These are phyloP conservation scores for Phyto melanocephala DNA, from an alignment of 2,888 invertebrate genomes.

Conservation along the genomic window DNA sequence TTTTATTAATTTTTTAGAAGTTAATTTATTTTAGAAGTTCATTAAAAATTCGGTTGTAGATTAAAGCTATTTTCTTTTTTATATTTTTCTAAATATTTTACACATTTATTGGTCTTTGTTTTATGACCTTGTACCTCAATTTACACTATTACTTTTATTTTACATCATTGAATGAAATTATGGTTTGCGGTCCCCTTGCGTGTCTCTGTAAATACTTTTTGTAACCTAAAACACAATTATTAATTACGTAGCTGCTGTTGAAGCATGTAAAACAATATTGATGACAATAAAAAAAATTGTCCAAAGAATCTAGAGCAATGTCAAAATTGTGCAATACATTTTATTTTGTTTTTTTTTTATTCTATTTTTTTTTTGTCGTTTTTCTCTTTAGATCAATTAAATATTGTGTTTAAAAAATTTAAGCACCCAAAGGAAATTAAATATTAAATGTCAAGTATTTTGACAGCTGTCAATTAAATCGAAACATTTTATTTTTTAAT, in stretches of 20 bases:
- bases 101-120: not conserved
- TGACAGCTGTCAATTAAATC: conserved; percentile 56
- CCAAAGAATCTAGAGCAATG: conserved; percentile 46
- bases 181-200: not conserved
- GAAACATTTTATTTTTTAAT: not conserved
- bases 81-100: too few relatives aligned
- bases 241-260: conserved; percentile 3
- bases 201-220: not conserved
- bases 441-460: conserved; percentile 49
- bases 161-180: not conserved
- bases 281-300: conserved; percentile 58
- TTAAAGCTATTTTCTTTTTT: too few relatives aligned
- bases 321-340: conserved; percentile 39
- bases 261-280: conserved; percentile 49
- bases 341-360: not conserved
- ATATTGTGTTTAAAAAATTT: conserved; percentile 4
- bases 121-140: conserved; percentile 19
- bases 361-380: not conserved
- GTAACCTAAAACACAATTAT: not conserved
- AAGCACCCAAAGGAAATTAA: conserved; percentile 46
- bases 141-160: conserved; percentile 9
- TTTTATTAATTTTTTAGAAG: too few relatives aligned
- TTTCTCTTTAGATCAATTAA: conserved; percentile 24
- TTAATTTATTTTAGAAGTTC: too few relatives aligned
- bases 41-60: too few relatives aligned